Percentiles rank a stretch among this genome's conserved stretches.
These are phyloP conservation scores for rat (Rattus norvegicus) DNA, from an alignment of 2,113 vertebrate species.

Conservation along the genomic window GRCr8 NC_086039.1:139413001-139413500, in stretches of 20 bases:
- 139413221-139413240: background rate
- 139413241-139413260: background rate
- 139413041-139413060: background rate
- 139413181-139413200: background rate
- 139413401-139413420: background rate
- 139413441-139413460: background rate
- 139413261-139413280: background rate
- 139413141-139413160: background rate
- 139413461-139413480: background rate
- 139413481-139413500: fast-evolving
- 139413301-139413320: background rate
- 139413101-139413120: no score
- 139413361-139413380: background rate
- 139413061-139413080: background rate
- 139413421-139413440: background rate
- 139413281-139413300: background rate
- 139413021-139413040: background rate
- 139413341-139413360: background rate
- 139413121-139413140: background rate
- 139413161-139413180: background rate
- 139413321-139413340: background rate
- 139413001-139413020: background rate
- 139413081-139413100: background rate
- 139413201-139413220: background rate
- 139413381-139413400: background rate